Evolutionary conservation across 1,140 invertebrate genomes (phyloP).

Genomic region (Lutraria rhynchaena): DNA sequence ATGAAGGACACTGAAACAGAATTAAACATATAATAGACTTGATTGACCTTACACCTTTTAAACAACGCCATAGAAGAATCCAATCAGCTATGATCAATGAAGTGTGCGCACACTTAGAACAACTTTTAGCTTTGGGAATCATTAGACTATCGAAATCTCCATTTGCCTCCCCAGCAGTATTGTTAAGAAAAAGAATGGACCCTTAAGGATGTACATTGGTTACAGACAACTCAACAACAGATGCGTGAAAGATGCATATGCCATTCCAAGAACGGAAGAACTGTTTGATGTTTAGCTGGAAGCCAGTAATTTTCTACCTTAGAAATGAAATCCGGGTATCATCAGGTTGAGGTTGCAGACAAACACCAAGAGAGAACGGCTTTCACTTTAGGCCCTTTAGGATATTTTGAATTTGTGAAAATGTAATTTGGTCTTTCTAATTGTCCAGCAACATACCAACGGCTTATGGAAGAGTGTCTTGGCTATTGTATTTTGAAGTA

Average conservation of each 20-base stretch:
- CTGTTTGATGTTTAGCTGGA: too few species aligned
- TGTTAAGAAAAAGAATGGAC: slow-evolving; percentile 31
- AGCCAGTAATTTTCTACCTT: too few species aligned
- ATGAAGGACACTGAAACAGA: too few species aligned
- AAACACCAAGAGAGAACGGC: slow-evolving; percentile 32
- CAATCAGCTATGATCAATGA: slow-evolving; percentile 5
- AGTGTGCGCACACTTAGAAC: slow-evolving; percentile 14
- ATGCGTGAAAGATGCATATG: slow-evolving; percentile 30
- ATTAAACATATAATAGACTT: slow-evolving; percentile 22
- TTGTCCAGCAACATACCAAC: slow-evolving; percentile 22
- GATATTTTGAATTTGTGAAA: slow-evolving; percentile 17
- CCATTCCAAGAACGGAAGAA: slow-evolving; percentile 14
- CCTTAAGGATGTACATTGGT: slow-evolving; percentile 20
- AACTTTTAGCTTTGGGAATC: slow-evolving; percentile 16
- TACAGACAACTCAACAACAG: too few species aligned
- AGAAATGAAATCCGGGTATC: slow-evolving; percentile 2
- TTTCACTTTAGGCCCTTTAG: neutral
- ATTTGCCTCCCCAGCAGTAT: slow-evolving; percentile 19
- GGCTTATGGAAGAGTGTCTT: slow-evolving; percentile 35
- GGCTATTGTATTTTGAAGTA: slow-evolving; percentile 4
- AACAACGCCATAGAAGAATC: slow-evolving; percentile 26
- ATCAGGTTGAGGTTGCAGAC: slow-evolving; percentile 9
- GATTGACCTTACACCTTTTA: slow-evolving; percentile 17
- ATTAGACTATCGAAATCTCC: slow-evolving; percentile 19
- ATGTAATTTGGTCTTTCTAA: slow-evolving; percentile 35